Evolutionary conservation across 2,113 vertebrate species (phyloP).

Genomic region (human): DNA sequence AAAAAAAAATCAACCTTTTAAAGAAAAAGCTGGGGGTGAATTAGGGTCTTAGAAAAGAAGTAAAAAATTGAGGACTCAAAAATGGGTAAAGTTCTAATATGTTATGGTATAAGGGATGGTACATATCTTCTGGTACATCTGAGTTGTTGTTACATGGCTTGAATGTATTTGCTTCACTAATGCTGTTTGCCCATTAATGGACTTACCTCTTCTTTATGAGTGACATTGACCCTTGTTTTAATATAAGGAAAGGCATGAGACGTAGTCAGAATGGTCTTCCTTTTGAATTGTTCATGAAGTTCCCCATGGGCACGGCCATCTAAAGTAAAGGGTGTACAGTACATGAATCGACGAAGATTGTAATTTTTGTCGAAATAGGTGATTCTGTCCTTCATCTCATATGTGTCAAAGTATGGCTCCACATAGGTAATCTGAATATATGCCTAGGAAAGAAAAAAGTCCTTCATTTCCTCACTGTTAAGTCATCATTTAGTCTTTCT

Average conservation of each 20-base stretch:
- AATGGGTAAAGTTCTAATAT: background rate
- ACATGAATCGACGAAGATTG: slow-evolving; percentile 97
- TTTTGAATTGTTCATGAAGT: slow-evolving; percentile 97
- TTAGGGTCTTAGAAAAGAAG: background rate
- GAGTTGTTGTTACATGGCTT: background rate
- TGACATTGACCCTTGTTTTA: slow-evolving; percentile 98
- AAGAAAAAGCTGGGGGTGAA: background rate
- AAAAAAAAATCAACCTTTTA: background rate
- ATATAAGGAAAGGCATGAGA: slow-evolving; percentile 99
- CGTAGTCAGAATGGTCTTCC: slow-evolving; percentile 97
- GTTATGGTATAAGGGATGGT: background rate
- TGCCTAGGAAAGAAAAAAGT: slow-evolving; percentile 85
- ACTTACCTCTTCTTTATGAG: slow-evolving; percentile 97
- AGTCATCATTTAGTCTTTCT: background rate
- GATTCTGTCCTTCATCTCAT: slow-evolving; percentile 99
- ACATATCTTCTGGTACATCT: background rate
- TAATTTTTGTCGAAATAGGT: slow-evolving; percentile 99
- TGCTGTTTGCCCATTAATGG: background rate
- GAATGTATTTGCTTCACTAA: background rate
- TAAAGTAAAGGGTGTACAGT: slow-evolving; percentile 98
- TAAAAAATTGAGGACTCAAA: background rate
- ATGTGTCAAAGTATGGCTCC: slow-evolving; percentile 98
- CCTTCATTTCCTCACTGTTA: background rate
- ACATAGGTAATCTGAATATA: slow-evolving; percentile 99
- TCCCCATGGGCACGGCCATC: slow-evolving; percentile 97